Conservation (phyloP, 1,140 invertebrate species). For the Neodiprion pinetum region DNA sequence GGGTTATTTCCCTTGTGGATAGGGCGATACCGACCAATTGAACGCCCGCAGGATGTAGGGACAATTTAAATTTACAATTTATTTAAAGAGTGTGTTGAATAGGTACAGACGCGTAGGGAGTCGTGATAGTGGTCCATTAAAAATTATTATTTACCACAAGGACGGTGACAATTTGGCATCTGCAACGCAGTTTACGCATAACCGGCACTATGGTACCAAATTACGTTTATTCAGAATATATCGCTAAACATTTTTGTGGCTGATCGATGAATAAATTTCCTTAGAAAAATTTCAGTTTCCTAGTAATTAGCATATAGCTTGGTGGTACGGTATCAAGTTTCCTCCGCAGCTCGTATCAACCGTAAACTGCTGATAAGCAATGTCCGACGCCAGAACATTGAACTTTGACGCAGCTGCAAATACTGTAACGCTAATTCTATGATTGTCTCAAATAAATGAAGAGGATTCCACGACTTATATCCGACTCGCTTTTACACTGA, state of each 20-base stretch:
- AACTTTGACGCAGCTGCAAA: background rate
- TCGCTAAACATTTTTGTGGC: background rate
- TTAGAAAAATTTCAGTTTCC: background rate
- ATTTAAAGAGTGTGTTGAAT: conserved; percentile 44
- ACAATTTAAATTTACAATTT: conserved; percentile 60
- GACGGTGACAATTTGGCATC: background rate
- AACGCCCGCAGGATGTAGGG: conserved; percentile 49
- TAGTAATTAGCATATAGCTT: no score
- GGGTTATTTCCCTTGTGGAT: conserved; percentile 51
- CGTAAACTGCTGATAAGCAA: background rate
- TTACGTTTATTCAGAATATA: background rate
- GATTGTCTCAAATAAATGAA: background rate
- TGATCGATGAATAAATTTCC: background rate
- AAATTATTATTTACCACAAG: conserved; percentile 5
- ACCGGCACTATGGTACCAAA: background rate
- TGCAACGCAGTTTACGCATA: background rate
- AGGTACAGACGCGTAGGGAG: background rate
- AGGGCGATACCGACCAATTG: conserved; percentile 37
- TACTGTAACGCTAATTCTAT: background rate
- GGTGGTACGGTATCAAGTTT: no score
- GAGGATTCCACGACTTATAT: background rate
- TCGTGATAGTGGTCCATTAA: conserved; percentile 2
- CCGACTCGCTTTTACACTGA: no score
- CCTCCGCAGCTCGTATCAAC: background rate
- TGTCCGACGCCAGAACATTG: background rate